phyloP scores from a whole-genome alignment of 2,797 vertebrate species.

The Onychomys leucogaster region DNA sequence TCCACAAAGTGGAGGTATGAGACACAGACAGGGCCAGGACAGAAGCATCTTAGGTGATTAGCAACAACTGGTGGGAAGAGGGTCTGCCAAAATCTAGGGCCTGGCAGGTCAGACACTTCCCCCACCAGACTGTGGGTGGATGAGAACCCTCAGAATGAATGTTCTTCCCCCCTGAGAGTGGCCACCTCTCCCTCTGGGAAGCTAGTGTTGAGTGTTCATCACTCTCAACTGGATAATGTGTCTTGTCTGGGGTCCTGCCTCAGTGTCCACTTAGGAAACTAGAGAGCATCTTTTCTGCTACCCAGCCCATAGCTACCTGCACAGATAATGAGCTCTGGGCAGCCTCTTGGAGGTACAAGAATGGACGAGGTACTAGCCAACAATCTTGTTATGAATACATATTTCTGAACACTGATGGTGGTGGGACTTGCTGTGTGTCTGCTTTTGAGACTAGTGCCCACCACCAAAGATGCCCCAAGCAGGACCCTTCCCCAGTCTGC shows the following conservation, averaged over 20 bases:
- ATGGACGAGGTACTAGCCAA: too few relatives aligned
- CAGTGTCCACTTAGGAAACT: not conserved
- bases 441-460: not conserved
- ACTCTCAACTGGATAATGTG: accelerated
- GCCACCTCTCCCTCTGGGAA: not conserved
- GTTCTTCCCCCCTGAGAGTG: accelerated
- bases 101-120: not conserved
- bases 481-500: not conserved
- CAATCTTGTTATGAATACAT: not conserved
- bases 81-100: accelerated
- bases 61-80: not conserved
- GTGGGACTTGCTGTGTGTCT: accelerated
- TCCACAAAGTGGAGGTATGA: accelerated
- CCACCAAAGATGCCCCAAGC: not conserved
- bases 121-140: accelerated
- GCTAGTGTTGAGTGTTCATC: not conserved
- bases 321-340: accelerated
- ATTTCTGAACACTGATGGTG: not conserved
- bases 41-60: not conserved
- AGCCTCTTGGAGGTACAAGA: not conserved
- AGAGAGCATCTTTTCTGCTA: not conserved
- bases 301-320: not conserved
- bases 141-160: not conserved
- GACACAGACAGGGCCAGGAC: not conserved
- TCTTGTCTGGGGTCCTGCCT: not conserved